A percentile compares a stretch with the other conserved stretches of the same genome.
Evolutionary conservation across 2,888 invertebrate species (phyloP).

Genomic region (Acronicta alni): DNA sequence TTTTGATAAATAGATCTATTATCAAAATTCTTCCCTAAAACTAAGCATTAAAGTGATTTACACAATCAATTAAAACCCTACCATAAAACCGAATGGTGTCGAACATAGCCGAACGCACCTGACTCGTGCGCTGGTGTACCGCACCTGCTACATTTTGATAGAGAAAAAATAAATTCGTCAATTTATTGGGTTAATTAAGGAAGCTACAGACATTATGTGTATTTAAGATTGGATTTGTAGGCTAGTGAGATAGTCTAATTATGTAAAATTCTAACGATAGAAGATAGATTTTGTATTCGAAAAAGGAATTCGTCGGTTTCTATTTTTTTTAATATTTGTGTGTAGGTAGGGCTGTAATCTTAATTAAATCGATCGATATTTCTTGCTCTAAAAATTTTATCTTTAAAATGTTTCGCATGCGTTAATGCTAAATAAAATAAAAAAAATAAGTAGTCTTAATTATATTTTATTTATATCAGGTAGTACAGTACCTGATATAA

Average conservation of each 20-base stretch:
- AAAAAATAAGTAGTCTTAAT: too few relatives aligned
- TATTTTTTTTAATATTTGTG: neutral
- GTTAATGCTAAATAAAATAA: too few relatives aligned
- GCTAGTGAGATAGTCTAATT: constrained; percentile 10
- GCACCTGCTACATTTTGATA: constrained; percentile 47
- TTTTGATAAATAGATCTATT: constrained; percentile 23
- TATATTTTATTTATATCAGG: too few relatives aligned
- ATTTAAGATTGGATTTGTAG: constrained; percentile 20
- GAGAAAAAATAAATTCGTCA: constrained; percentile 33
- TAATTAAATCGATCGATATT: too few relatives aligned
- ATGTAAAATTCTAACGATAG: constrained; percentile 7
- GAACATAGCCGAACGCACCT: constrained; percentile 44
- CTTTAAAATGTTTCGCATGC: too few relatives aligned
- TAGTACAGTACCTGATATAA: too few relatives aligned
- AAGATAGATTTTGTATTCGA: neutral
- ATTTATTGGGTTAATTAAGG: constrained; percentile 50
- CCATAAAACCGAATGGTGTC: constrained; percentile 45
- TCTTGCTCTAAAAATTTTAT: too few relatives aligned
- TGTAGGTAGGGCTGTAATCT: neutral
- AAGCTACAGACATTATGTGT: constrained; percentile 23
- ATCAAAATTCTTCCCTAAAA: constrained; percentile 28
- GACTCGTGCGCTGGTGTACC: constrained; percentile 31
- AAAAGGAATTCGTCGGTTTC: neutral
- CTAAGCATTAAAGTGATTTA: constrained; percentile 50
- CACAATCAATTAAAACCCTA: constrained; percentile 45